Base-by-base conservation (phyloP, 2,888 invertebrate genomes). In the Dermolepida albohirtum region DNA sequence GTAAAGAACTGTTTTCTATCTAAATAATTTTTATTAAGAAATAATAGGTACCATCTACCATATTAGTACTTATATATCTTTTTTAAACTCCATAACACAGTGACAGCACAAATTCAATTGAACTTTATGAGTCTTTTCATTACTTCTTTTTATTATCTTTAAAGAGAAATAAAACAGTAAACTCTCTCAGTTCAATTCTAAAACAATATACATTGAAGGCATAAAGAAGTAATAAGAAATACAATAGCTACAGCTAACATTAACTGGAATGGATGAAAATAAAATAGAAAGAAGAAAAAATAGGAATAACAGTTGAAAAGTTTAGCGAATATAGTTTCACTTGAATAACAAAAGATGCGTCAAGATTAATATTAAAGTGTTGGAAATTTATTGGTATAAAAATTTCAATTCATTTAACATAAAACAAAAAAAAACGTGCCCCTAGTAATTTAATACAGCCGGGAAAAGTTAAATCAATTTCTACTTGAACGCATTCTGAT, bases 401-500 rank as follows among this genome's bases (percentile, higher is more conserved):
- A 59, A 59, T 59, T 59, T 59, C 59, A 44, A 59, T 44, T 47
- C 59, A 59, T 59, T 47, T 59, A 59, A 59, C 59, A 59, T 59
- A 47, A 59, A 44, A 14, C 10, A 12, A 59, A 47, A 44, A 47
- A 44, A 47, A 59, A 59, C 47, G 44, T 34, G 44, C 41, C 17
- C 27, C 22, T 16, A 10, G 59, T 59, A 59, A 59, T 59, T 59
- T 59, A 59, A 47, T 59, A 47, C 59, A 59, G 59, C 11, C 12
- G 59, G 59, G 59, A 47, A 59, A 59, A 59, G 47, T 59, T 59
- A 59, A 59, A 59, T 59, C 59, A 59, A 59, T 59, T 59, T 59
- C 59, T 44, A 34, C 59, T 47, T 34, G 59, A 59, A 59, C 44
- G 59, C 59, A 59, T 59, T 59, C 44, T 59, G 59, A 59, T 59